Percentiles rank a stretch among this genome's conserved stretches.
Evolutionary conservation across 2,888 invertebrate genomes (phyloP).

Genomic region (Ferrisia virgata): DNA sequence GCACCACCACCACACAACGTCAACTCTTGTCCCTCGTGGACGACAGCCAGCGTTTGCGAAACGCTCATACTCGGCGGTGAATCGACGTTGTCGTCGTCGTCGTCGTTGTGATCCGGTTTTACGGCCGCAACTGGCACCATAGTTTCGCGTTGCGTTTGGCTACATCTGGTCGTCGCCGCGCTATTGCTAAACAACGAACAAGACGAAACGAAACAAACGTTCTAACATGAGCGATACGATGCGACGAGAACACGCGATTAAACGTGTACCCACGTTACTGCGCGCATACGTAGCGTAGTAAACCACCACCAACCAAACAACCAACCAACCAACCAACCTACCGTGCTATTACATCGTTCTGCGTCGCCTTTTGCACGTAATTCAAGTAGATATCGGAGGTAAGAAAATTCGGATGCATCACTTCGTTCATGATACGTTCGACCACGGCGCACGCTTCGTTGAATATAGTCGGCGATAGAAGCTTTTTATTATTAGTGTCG

Average conservation of each 20-base stretch:
- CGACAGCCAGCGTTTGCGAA: constrained; percentile 65
- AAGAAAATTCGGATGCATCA: constrained; percentile 88
- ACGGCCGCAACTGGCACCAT: background rate
- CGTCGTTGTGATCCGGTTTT: background rate
- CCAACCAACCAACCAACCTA: no score
- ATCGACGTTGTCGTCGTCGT: background rate
- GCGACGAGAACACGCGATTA: no score
- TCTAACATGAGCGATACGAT: no score
- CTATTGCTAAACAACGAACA: background rate
- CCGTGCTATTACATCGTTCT: constrained; percentile 50
- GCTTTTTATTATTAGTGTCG: constrained; percentile 54
- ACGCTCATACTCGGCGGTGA: background rate
- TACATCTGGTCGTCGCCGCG: background rate
- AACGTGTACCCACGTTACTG: no score
- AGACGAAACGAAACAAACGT: background rate
- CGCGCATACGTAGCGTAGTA: no score
- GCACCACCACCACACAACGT: constrained; percentile 50
- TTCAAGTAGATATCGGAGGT: constrained; percentile 88
- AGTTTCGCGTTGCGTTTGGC: background rate
- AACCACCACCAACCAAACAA: no score
- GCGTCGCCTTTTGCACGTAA: constrained; percentile 67
- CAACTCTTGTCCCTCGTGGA: constrained; percentile 79
- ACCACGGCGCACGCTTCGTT: constrained; percentile 80
- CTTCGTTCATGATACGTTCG: constrained; percentile 78
- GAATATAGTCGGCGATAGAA: constrained; percentile 75